Percentiles rank a stretch among this genome's conserved stretches.
Evolutionary conservation across 2,797 vertebrate genomes (phyloP).

Genomic region (Psittacula echo): DNA sequence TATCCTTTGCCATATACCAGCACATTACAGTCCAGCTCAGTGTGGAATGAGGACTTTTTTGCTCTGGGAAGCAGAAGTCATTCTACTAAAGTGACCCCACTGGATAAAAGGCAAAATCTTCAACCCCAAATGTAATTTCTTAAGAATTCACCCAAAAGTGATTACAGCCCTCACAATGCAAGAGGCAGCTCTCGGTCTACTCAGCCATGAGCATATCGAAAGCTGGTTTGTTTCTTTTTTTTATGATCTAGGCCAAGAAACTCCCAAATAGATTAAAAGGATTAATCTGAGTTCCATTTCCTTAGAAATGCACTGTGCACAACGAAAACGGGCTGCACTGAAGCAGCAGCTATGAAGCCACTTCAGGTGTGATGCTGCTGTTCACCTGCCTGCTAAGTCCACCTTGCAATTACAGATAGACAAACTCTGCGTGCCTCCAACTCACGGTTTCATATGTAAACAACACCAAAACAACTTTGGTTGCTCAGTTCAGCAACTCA

Average conservation of each 20-base stretch:
- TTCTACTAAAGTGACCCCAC: neutral
- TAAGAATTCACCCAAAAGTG: neutral
- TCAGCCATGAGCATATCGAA: neutral
- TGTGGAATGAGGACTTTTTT: neutral
- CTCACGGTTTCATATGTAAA: neutral
- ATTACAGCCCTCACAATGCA: neutral
- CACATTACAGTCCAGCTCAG: neutral
- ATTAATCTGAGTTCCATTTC: constrained; percentile 29
- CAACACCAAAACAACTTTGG: neutral
- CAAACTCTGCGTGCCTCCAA: neutral
- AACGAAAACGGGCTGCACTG: neutral
- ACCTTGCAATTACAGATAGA: neutral
- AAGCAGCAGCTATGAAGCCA: neutral
- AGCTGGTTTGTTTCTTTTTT: neutral
- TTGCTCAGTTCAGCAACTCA: neutral
- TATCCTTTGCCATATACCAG: neutral
- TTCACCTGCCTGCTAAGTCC: neutral
- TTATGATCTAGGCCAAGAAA: neutral
- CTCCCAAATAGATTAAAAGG: constrained; percentile 6
- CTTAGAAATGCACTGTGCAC: neutral
- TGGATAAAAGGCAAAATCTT: neutral
- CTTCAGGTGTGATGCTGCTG: neutral
- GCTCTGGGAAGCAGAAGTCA: neutral
- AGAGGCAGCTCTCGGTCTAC: neutral
- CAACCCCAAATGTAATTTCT: neutral